phyloP scores from a whole-genome alignment of 2,888 invertebrate genomes.

The Drosophila merina region DNA sequence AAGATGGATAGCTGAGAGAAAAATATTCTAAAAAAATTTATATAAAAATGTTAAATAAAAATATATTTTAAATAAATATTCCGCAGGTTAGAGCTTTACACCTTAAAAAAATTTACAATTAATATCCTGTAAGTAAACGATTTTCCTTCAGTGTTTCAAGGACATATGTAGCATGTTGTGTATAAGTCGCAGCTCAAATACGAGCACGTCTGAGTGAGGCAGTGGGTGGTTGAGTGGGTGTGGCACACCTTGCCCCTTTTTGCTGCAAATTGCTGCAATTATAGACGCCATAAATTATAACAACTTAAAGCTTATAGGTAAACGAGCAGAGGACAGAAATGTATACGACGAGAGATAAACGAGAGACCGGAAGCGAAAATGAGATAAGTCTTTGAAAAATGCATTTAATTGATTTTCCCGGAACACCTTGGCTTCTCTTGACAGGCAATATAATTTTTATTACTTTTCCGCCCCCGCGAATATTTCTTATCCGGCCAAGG shows the following conservation, averaged over 20 bases:
- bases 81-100: too few relatives aligned
- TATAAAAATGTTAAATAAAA: constrained; percentile 2
- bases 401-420: constrained; percentile 72
- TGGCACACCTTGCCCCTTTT: constrained; percentile 13
- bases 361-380: constrained; percentile 3
- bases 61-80: neutral
- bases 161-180: constrained; percentile 35
- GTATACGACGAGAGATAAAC: neutral
- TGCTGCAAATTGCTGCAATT: constrained; percentile 72
- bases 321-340: constrained; percentile 36
- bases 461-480: constrained; percentile 2
- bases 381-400: constrained; percentile 47
- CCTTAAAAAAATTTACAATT: too few relatives aligned
- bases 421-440: constrained; percentile 34
- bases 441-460: constrained; percentile 31
- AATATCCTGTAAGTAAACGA: neutral
- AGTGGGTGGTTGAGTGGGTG: neutral
- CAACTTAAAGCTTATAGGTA: constrained; percentile 42
- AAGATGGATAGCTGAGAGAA: constrained; percentile 8
- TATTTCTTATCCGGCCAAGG: neutral
- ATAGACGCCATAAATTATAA: constrained; percentile 77
- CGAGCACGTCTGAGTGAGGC: constrained; percentile 24
- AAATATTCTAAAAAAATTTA: constrained; percentile 33
- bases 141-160: constrained; percentile 3
- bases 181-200: constrained; percentile 61